Evolutionary conservation across 2,797 vertebrate species (phyloP).

Genomic region (Leptoclinus maculatus): DNA sequence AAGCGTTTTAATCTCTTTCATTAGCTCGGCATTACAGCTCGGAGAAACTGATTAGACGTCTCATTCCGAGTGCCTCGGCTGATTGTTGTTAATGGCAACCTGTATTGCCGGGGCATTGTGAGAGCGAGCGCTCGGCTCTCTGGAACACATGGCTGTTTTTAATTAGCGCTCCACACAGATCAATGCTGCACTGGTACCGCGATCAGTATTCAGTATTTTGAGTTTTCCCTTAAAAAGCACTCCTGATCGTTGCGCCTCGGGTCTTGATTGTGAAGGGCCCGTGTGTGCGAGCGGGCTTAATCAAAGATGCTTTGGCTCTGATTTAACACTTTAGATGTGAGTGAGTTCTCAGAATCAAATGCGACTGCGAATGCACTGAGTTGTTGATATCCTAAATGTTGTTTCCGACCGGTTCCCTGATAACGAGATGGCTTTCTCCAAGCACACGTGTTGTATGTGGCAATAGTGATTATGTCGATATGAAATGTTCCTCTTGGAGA

Average conservation of each 20-base stretch:
- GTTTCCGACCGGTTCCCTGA: not conserved
- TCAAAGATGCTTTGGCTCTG: slow-evolving; percentile 49
- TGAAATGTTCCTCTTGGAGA: slow-evolving; percentile 1
- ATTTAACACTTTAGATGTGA: slow-evolving; percentile 34
- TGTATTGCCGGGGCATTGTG: slow-evolving; percentile 55
- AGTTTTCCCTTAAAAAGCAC: slow-evolving; percentile 28
- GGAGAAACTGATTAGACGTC: slow-evolving; percentile 77
- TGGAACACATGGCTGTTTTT: slow-evolving; percentile 60
- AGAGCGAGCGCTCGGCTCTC: slow-evolving; percentile 20
- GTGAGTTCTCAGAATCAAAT: slow-evolving; percentile 22
- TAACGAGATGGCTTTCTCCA: not conserved
- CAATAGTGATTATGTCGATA: not conserved
- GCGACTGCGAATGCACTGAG: not conserved
- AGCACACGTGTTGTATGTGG: no score
- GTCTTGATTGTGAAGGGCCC: slow-evolving; percentile 63
- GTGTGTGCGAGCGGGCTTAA: slow-evolving; percentile 47
- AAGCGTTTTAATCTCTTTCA: slow-evolving; percentile 73
- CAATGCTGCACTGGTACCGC: slow-evolving; percentile 37
- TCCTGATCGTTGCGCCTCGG: slow-evolving; percentile 3
- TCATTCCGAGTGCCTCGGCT: slow-evolving; percentile 60
- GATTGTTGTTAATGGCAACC: slow-evolving; percentile 79
- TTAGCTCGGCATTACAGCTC: slow-evolving; percentile 74
- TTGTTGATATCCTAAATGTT: not conserved
- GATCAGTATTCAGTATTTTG: slow-evolving; percentile 58
- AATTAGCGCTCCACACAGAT: slow-evolving; percentile 69